A percentile compares a stretch with the other conserved stretches of the same genome.
Conservation (phyloP, 2,113 vertebrate genomes). For the Clinocottus analis region DNA sequence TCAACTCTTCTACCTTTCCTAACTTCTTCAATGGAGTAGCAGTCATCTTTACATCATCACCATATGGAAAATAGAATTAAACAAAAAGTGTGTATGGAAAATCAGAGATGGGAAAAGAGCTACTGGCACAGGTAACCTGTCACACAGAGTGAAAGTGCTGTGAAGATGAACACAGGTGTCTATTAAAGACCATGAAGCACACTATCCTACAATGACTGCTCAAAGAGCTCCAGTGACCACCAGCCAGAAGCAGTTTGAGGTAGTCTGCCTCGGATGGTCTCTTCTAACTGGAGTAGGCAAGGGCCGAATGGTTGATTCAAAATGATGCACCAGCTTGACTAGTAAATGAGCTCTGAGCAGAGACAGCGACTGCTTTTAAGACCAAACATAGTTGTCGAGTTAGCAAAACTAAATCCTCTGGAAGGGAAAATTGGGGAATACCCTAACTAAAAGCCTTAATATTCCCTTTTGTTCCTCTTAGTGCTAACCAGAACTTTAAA, state of each 20-base stretch:
- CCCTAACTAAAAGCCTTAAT: constrained; percentile 47
- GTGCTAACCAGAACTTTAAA: constrained; percentile 30
- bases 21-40: constrained; percentile 23
- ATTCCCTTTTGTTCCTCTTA: constrained; percentile 38
- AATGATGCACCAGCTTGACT: constrained; percentile 26
- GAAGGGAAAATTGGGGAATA: constrained; percentile 57
- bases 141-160: constrained; percentile 5
- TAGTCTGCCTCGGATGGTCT: constrained; percentile 53
- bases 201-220: constrained; percentile 28
- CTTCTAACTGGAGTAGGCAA: constrained; percentile 11
- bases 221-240: constrained; percentile 19
- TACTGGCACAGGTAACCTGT: constrained; percentile 38
- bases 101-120: constrained; percentile 33
- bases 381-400: constrained; percentile 19
- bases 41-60: constrained; percentile 28
- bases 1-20: constrained; percentile 1
- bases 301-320: constrained; percentile 28
- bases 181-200: constrained; percentile 27
- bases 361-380: constrained; percentile 44
- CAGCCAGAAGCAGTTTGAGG: constrained; percentile 40
- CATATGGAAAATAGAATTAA: constrained; percentile 19
- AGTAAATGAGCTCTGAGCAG: constrained; percentile 30
- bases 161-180: constrained; percentile 14
- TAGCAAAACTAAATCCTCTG: constrained; percentile 46
- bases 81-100: constrained; percentile 33